These are phyloP conservation scores for Lochmaea capreae DNA, from an alignment of 2,888 invertebrate genomes.

Conservation along the genomic window DNA sequence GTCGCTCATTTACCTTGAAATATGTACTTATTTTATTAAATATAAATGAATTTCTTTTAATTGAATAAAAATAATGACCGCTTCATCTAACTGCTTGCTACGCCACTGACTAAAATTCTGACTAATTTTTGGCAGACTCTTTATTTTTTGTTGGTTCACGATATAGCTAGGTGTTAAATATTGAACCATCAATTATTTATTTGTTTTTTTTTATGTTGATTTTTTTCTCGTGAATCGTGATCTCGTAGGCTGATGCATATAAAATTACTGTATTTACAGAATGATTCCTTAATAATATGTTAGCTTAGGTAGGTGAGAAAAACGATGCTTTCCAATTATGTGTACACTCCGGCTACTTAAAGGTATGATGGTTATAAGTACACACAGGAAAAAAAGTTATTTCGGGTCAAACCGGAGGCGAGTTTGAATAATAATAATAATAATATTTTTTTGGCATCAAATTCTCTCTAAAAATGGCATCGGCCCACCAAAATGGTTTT, in stretches of 20 bases:
- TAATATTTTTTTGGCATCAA: no score
- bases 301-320: conserved; percentile 52
- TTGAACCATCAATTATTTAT: conserved; percentile 39
- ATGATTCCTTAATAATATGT: conserved; percentile 56
- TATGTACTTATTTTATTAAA: no score
- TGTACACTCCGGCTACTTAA: conserved; percentile 39
- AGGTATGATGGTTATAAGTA: conserved; percentile 8
- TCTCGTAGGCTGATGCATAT: conserved; percentile 41
- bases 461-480: no score
- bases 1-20: no score
- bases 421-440: no score
- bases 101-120: background rate
- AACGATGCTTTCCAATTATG: conserved; percentile 48
- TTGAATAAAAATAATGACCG: no score
- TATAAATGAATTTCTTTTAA: no score
- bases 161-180: conserved; percentile 39
- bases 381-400: background rate
- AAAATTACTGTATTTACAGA: conserved; percentile 54
- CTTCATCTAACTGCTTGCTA: background rate
- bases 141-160: conserved; percentile 27
- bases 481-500: no score
- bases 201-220: conserved; percentile 26
- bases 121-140: background rate
- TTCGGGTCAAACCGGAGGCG: no score
- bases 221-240: conserved; percentile 32